Evolutionary conservation across 2,113 vertebrate genomes (phyloP), one percentile per base, ranked within the genome.

Genomic region (Erpornis zantholeuca): DNA sequence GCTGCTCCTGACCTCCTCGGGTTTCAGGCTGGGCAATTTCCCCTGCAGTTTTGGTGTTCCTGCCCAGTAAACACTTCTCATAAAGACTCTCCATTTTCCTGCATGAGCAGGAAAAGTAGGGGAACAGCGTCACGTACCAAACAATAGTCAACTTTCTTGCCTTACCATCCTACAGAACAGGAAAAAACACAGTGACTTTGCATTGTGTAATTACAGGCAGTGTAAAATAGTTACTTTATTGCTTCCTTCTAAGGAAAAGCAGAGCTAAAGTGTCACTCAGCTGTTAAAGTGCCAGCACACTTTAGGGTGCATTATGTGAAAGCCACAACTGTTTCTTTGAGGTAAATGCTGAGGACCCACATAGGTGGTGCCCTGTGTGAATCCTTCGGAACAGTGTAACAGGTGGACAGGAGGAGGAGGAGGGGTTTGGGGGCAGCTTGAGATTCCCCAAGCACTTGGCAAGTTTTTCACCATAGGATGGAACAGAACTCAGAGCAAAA

Each of bases 161-260:
- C 92, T 92, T 83, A 28, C 96, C 65, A 75, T 96, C 89, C 59
- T 60, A 73, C 78, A 91, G 94, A 94, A 96, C 96, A 97, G 97
- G 97, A 97, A 97, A 97, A 97, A 97, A 97, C 97, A 97, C 65
- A 35, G 84, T 96, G 92, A 90, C 93, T 97, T 92, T 63, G 90
- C 96, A 97, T 97, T 97, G 97, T 97, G 69, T 92, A 76, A 94
- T 94, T 77, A 87, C 36, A 54, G 66, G 80, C 86, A 88, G 66
- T 94, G 91, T 90, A 88, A 94, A 95, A 96, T 86, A 72, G 84
- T 86, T 96, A 42, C 72, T 97, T 96, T 94, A 97, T 94, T 90
- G 44, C 82, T 97, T 97, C 97, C 97, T 96, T 91, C 61, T 77
- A 69, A 86, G 84, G 88, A 92, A 92, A 95, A 92, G 64, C 29